Conservation (phyloP, 1,140 invertebrate genomes). For the Rhopalosiphum maidis region DNA sequence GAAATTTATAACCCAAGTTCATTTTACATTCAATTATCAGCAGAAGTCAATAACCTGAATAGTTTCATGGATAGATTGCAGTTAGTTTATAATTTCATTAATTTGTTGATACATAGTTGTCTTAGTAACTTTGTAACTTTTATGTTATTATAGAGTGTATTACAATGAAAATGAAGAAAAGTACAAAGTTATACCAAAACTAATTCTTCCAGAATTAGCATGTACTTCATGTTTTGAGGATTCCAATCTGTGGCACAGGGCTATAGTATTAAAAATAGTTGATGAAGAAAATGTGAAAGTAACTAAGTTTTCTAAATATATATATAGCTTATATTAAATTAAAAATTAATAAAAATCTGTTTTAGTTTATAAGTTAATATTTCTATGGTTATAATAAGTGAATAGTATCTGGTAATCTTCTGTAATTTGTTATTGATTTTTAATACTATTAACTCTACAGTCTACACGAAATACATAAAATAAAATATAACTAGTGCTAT, state of each 20-base stretch:
- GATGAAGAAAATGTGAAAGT: constrained; percentile 15
- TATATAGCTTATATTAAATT: not conserved
- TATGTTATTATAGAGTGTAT: not conserved
- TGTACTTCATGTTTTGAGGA: constrained; percentile 34
- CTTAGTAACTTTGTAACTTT: not conserved
- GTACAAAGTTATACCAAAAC: not conserved
- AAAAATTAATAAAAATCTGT: not conserved
- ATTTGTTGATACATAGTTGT: not conserved
- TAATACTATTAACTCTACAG: too few species aligned
- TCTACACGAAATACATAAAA: not conserved
- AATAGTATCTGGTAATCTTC: too few species aligned
- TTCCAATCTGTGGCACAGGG: not conserved
- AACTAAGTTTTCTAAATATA: not conserved
- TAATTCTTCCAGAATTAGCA: not conserved
- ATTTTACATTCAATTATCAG: constrained; percentile 4
- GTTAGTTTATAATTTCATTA: not conserved
- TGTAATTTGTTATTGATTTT: too few species aligned
- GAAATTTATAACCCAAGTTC: constrained; percentile 26
- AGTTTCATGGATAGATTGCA: constrained; percentile 12
- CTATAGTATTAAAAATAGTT: not conserved
- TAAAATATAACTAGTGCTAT: too few species aligned
- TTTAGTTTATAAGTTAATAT: not conserved
- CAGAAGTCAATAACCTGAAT: not conserved
- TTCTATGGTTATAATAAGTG: too few species aligned
- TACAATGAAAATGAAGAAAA: constrained; percentile 1